Percentiles rank a stretch among this genome's conserved stretches.
phyloP scores from a whole-genome alignment of 2,113 vertebrate species.

The Vulpes ferrilata region DNA sequence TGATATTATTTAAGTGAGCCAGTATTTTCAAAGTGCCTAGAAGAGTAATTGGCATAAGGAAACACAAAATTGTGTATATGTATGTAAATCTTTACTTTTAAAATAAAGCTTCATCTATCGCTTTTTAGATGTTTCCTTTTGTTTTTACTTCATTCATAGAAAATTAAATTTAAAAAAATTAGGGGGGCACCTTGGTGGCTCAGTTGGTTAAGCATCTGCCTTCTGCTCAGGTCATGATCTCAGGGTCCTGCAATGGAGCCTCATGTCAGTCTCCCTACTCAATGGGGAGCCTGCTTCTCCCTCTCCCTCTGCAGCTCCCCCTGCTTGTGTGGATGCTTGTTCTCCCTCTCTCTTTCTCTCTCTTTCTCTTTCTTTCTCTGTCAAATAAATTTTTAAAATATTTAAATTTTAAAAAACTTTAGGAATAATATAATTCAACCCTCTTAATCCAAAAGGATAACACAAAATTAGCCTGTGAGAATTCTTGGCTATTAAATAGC shows the following conservation, averaged over 20 bases:
- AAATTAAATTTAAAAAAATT: not conserved
- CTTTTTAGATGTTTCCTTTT: not conserved
- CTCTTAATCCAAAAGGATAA: not conserved
- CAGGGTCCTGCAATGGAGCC: not conserved
- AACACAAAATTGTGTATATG: not conserved
- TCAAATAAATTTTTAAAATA: not conserved
- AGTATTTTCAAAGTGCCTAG: not conserved
- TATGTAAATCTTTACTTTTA: not conserved
- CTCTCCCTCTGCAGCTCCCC: not conserved
- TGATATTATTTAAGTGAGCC: not conserved
- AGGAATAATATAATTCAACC: not conserved
- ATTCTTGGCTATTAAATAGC: not conserved
- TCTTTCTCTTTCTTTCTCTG: not conserved
- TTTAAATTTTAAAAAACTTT: not conserved
- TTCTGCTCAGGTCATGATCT: not conserved
- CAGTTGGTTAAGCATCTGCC: not conserved
- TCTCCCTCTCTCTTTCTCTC: not conserved
- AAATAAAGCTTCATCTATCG: not conserved
- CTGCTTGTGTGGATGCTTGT: not conserved
- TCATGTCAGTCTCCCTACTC: not conserved
- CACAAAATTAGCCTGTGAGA: no score
- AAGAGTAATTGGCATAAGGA: not conserved
- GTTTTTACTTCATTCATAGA: not conserved
- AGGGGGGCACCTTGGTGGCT: not conserved
- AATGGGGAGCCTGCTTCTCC: not conserved